phyloP scores from a whole-genome alignment of 2,888 invertebrate genomes.

The Melieria crassipennis region DNA sequence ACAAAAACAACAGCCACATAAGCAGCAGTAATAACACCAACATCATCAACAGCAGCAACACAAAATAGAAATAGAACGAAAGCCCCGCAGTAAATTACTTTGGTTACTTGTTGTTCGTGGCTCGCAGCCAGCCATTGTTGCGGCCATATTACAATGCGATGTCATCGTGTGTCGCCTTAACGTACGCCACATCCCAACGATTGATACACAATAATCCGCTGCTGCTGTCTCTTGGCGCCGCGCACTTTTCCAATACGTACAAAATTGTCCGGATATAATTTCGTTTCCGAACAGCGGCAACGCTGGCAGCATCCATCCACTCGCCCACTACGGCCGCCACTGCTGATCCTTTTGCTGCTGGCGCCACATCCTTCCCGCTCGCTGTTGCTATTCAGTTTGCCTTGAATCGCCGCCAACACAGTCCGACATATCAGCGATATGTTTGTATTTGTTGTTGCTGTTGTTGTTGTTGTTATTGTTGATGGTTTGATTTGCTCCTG shows the following conservation, averaged over 20 bases:
- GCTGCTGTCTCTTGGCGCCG: neutral
- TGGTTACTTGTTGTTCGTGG: too few species aligned
- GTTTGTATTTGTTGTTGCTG: neutral
- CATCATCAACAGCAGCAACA: too few species aligned
- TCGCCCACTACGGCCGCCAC: neutral
- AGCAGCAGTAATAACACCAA: too few species aligned
- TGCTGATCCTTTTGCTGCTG: neutral
- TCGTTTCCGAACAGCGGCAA: slow-evolving; percentile 29
- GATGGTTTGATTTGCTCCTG: slow-evolving; percentile 6
- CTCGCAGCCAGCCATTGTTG: too few species aligned
- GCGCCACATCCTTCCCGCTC: slow-evolving; percentile 13
- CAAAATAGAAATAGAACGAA: too few species aligned
- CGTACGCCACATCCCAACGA: too few species aligned
- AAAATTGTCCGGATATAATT: slow-evolving; percentile 37
- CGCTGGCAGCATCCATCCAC: slow-evolving; percentile 11
- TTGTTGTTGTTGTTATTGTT: neutral
- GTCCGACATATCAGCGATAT: too few species aligned
- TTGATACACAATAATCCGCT: too few species aligned
- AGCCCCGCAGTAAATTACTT: too few species aligned
- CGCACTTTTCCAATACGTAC: slow-evolving; percentile 11
- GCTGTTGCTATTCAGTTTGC: neutral
- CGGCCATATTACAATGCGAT: too few species aligned
- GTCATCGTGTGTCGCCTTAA: too few species aligned
- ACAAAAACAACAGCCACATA: too few species aligned
- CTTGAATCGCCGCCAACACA: neutral